Conservation (phyloP, 92 coral and sea anemone species). For the Siderastrea siderea region DNA sequence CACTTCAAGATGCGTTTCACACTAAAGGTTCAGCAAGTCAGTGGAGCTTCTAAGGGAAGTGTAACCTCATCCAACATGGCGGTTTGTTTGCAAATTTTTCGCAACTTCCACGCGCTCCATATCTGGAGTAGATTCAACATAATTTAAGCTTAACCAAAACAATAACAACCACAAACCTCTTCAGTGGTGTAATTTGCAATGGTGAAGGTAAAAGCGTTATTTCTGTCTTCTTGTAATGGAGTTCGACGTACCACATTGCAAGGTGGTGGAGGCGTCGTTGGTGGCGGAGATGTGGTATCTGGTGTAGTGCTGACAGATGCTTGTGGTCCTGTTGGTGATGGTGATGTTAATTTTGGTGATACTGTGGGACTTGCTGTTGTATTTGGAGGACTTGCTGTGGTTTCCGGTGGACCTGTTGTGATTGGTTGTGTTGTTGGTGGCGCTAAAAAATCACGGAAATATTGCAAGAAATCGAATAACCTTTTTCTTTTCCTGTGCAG, state of each 20-base stretch:
- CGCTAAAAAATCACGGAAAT: background rate
- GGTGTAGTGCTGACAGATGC: background rate
- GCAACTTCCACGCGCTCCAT: too few relatives aligned
- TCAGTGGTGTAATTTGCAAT: background rate
- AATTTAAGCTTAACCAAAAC: background rate
- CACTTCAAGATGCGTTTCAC: too few relatives aligned
- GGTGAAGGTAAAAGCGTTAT: background rate
- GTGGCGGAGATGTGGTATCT: background rate
- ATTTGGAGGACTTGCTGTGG: conserved; percentile 13
- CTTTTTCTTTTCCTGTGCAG: too few relatives aligned
- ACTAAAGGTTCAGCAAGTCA: too few relatives aligned
- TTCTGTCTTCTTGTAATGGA: conserved; percentile 6
- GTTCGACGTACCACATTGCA: background rate
- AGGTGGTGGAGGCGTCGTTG: background rate
- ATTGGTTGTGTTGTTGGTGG: background rate
- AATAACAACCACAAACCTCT: conserved; percentile 1
- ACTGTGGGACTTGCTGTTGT: background rate
- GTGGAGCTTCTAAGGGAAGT: too few relatives aligned
- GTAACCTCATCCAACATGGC: too few relatives aligned
- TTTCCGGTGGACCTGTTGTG: background rate
- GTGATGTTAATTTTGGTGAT: too few relatives aligned
- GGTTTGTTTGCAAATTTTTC: too few relatives aligned
- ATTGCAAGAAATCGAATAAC: too few relatives aligned
- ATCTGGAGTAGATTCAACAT: too few relatives aligned
- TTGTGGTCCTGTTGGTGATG: too few relatives aligned